Evolutionary conservation across 2,888 invertebrate species (phyloP), one percentile per base, ranked within the genome.

Genomic region (Cosmorhoe ocellata): DNA sequence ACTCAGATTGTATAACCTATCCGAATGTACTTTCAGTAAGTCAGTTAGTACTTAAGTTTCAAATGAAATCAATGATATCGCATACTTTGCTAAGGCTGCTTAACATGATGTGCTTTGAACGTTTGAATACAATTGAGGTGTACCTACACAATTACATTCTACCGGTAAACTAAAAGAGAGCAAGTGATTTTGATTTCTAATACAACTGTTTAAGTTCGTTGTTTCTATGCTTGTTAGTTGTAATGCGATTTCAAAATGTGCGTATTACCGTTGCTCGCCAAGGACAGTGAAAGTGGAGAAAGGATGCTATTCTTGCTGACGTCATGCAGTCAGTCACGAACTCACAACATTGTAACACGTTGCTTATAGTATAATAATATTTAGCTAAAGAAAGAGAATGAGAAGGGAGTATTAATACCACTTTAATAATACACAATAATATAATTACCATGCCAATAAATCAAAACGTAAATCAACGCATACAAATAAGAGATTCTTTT

Each of bases 241-340:
- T 6, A 34, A 34, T 44, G 56, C 43, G 57, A 56, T 53, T 64
- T 62, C 48, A 55, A 59, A 59, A 64, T 54, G 59, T 56, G 58
- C 60, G 60, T 67, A 66, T 69, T 70, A 69, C 66, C 69, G 71
- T 66, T 65, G 69, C 66, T 73, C 64, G 76, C 75, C 81, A 87
- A 87, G 88, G 88, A 85, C 81, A 74, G 87, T 78, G 88, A 89
- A 89, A 89, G 88, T 80, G 62, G 66, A 77, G 84, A 86, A 84
- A 85, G 84, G 85, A 84, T 80, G 74, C 72, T 70, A 67, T 65
- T 53, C 59, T 76, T 73, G 73, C 71, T 76, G 76, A 74, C 73
- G 75, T 81, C 79, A 81, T 61, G 47, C 58, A 54, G 49, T 42
- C 61, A 56, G 51, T 46, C 61, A 62, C 55, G 44, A n/a, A 58